These are phyloP conservation scores for Vombatus ursinus DNA, from an alignment of 2,113 vertebrate species.

Conservation along the genomic window DNA sequence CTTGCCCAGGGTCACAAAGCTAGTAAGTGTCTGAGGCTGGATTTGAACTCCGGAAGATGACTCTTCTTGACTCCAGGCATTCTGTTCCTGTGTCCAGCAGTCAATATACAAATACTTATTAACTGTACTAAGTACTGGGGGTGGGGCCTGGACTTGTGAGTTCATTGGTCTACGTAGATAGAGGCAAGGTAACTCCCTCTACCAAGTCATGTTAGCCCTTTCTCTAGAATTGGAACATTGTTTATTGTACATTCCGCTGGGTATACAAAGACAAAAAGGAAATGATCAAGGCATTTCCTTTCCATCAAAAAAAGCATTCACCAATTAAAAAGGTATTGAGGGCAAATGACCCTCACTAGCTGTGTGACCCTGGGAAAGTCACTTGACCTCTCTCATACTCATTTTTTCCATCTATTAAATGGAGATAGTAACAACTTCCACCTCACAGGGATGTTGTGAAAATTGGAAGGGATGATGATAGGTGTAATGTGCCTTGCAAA, in stretches of 20 bases:
- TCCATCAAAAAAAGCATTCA: not conserved
- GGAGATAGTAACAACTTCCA: constrained; percentile 11
- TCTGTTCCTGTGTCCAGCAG: too few relatives aligned
- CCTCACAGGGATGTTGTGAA: not conserved
- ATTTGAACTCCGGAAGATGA: too few relatives aligned
- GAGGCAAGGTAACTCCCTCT: not conserved
- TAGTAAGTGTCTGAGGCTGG: too few relatives aligned
- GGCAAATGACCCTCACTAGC: not conserved
- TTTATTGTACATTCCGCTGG: not conserved
- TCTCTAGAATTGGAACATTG: not conserved
- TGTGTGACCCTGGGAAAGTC: not conserved
- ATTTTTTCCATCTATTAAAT: constrained; percentile 13
- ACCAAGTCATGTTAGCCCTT: not conserved
- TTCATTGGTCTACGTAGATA: not conserved
- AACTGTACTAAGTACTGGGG: too few relatives aligned
- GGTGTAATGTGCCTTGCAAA: not conserved
- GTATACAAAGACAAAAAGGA: not conserved
- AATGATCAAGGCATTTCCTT: not conserved
- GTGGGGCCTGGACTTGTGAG: too few relatives aligned
- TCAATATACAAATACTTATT: too few relatives aligned
- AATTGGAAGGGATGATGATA: not conserved
- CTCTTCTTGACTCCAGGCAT: too few relatives aligned
- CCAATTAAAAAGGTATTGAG: not conserved
- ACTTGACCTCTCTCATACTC: not conserved
- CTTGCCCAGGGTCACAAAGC: too few relatives aligned